Evolutionary conservation across 2,113 vertebrate genomes (phyloP).

Genomic region (Eclectus roratus): DNA sequence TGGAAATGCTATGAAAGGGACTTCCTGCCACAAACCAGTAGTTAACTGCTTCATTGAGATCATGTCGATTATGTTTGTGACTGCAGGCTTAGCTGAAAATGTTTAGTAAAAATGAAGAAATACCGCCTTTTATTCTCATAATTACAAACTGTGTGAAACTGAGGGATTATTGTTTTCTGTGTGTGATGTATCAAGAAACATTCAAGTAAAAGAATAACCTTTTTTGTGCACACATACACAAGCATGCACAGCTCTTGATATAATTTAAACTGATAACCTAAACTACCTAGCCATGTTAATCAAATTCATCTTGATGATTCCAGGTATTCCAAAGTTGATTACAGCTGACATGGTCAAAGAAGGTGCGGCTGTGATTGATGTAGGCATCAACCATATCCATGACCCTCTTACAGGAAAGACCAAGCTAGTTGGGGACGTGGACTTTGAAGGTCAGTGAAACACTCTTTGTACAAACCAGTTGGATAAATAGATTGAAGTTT

Average conservation of each 20-base stretch:
- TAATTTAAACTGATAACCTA: neutral
- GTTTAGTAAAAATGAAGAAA: neutral
- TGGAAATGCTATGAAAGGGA: neutral
- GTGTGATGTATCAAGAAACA: neutral
- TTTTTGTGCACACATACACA: neutral
- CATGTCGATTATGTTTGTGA: neutral
- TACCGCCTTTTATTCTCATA: neutral
- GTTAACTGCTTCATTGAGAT: neutral
- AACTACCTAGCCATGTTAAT: neutral
- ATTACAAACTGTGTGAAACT: neutral
- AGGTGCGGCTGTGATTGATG: constrained; percentile 88
- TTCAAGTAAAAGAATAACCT: neutral
- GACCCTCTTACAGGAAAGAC: constrained; percentile 83
- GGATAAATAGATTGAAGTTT: neutral
- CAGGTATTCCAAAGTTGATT: constrained; percentile 89
- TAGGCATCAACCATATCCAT: constrained; percentile 88
- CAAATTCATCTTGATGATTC: constrained; percentile 19
- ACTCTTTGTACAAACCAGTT: neutral
- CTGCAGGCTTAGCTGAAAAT: neutral
- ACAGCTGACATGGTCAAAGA: constrained; percentile 92
- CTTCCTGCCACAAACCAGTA: neutral
- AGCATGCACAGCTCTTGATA: neutral
- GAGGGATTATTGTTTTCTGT: neutral
- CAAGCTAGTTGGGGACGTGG: constrained; percentile 88
- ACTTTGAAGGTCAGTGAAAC: constrained; percentile 87